These are phyloP conservation scores for Opisthocomus hoazin DNA, from an alignment of 2,113 vertebrate species.

Conservation along the genomic window DNA sequence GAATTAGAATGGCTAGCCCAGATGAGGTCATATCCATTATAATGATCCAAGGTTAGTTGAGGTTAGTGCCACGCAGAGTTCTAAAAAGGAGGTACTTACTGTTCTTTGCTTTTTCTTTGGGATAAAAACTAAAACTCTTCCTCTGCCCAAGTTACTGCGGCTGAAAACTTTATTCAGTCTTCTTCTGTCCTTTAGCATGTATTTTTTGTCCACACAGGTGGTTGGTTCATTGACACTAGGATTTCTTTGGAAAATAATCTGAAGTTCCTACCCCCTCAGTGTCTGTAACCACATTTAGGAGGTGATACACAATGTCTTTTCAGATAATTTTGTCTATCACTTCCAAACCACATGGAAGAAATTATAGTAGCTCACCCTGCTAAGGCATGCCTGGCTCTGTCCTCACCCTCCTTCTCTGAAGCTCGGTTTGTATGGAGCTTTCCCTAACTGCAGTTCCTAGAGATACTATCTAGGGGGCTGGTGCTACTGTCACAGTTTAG, in stretches of 20 bases:
- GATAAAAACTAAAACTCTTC: neutral
- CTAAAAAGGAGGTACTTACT: neutral
- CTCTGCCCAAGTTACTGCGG: neutral
- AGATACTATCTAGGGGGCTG: accelerated
- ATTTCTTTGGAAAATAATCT: neutral
- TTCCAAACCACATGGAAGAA: neutral
- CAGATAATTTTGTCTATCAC: neutral
- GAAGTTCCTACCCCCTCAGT: neutral
- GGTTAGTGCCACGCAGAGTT: neutral
- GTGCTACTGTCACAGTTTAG: too few relatives aligned
- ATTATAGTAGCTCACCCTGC: accelerated
- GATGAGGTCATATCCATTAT: neutral
- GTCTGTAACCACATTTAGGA: neutral
- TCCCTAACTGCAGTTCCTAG: neutral
- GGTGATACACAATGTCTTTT: neutral
- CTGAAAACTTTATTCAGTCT: neutral
- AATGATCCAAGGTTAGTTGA: neutral
- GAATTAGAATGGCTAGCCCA: neutral
- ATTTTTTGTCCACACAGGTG: neutral
- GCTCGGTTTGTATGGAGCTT: neutral
- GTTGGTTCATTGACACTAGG: neutral
- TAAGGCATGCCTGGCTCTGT: neutral
- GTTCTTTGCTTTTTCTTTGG: neutral
- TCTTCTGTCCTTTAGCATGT: neutral
- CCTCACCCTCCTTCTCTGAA: neutral